Base-by-base conservation (phyloP, 2,113 vertebrate genomes). In the Labrus mixtus region DNA sequence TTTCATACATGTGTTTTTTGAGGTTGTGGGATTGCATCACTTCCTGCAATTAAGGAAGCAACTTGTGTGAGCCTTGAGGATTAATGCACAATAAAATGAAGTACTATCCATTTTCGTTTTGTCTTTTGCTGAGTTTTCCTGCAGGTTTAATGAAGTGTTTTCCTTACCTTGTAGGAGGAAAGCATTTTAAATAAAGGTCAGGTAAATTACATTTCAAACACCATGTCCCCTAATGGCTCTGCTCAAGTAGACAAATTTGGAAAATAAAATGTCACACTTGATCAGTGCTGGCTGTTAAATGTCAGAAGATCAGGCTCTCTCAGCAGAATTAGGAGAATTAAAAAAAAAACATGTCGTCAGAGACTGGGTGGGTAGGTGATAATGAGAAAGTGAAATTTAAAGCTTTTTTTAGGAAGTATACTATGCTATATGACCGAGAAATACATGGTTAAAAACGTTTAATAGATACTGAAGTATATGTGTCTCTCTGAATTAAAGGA, bases 251-350 rank as follows among this genome's bases (percentile, higher is more conserved):
- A 69, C 16, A 76, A 41, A 81, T 81, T 77, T 54, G 63, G 57
- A 68, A 61, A 69, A 71, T 61, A n/a, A 85, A 88, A 88, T 83
- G 82, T 79, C 77, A 77, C 50, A 45, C 45, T 56, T n/a, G 29
- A 79, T 85, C 22, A 76, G 20, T 0, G 2, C 10, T 8, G 3
- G 29, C 48, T 69, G 63, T 29, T 29, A 25, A 68, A 79, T 54
- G 62, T 76, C 37, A 66, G 33, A 15, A 19, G 66, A 74, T 3
- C 29, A 29, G 33, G 50, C 67, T 79, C 25, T 79, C 25, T 66
- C 12, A 12, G 55, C 73, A 53, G 61, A 76, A 76, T 83, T 50
- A 33, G 61, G 25, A 55, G n/a, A n/a, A n/a, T n/a, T n/a, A n/a
- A 78, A 70, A 60, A 61, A 25, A 33, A 71, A n/a, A 65, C 67